Evolutionary conservation across 2,797 vertebrate genomes (phyloP), one percentile per base, ranked within the genome.

Genomic region (Gallinago solitaria): DNA sequence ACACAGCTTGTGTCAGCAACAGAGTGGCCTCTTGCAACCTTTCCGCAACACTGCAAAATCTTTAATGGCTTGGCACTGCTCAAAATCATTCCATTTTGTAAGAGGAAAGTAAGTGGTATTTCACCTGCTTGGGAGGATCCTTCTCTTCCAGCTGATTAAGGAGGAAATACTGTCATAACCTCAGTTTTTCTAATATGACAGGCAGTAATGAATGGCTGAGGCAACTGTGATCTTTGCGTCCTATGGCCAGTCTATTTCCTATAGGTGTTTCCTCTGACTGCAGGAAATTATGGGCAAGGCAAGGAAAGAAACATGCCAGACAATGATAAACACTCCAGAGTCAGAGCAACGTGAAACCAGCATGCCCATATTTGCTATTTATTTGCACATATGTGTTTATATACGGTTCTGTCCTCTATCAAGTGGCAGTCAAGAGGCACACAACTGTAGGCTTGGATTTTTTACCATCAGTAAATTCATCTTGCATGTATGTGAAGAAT

Each of bases 31-130:
- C 96, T 90, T 57, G 64, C 32, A 79, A 77, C 77, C 91, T 95
- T 96, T 95, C 95, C 9, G 2, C 94, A 94, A 68, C 64, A 71
- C 78, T 96, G 93, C 71, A 92, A 94, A 89, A 94, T 93, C 83
- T 90, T 83, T 92, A 94, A 96, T 92, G 81, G 86, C 43, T 95
- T 73, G 63, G 43, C 25, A 16, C 54, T 79, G 63, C 85, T 87
- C 80, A 51, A 48, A 96, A 87, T 50, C 76, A 79, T 93, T 95
- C 70, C 19, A 70, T 95, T 85, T 95, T 90, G 37, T 95, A 92
- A 80, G 90, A 77, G 39, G 45, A 89, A 84, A 82, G 90, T 85
- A 85, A 92, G 83, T 51, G 11, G 78, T 94, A 63, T 96, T 97
- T 96, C 92, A 93, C 88, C 70, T 94, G 68, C 80, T 64, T 91